Evolutionary conservation across 2,113 vertebrate species (phyloP), one percentile per base, ranked within the genome.

Genomic region (Macquaria australasica): DNA sequence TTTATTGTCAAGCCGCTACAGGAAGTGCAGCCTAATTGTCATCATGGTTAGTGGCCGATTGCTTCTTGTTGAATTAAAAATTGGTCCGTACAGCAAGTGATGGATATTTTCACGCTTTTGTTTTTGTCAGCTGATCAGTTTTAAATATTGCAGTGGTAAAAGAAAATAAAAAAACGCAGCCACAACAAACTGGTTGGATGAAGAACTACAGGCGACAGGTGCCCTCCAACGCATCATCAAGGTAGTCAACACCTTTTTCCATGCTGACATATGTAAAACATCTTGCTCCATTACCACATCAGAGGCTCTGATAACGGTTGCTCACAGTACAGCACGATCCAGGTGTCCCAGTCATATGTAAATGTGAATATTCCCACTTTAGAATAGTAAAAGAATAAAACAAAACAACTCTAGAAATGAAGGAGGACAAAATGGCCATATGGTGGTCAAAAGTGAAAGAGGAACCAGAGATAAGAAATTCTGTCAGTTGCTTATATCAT

Each of bases 381-480:
- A 12, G 6, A 66, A 58, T 67, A 9, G 10, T 69, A 41, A 12
- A 75, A 25, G 3, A 60, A 48, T 3, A 41, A 28, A 51, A 76
- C 23, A 20, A 53, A 53, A 66, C 48, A 41, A 66, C 21, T 39
- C 14, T 6, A 8, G 58, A 43, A 45, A 67, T 56, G 31, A 70
- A 15, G 37, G n/a, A 55, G 1, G 14, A 31, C 10, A 43, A 62
- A 82, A 34, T 31, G 16, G 6, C 45, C 21, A 14, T 14, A 48
- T 48, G 43, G 43, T 11, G 43, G 43, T 12, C n/a, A 69, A 53
- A 73, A 50, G 55, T 51, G 20, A n/a, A 41, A 12, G n/a, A 53
- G 34, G 68, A 85, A 89, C 59, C 60, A 63, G 45, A 59, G 43
- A 50, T 50, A 6, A 76, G 20, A 45, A 45, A 23, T 45, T 43